A percentile compares a stretch with the other conserved stretches of the same genome.
phyloP scores from a whole-genome alignment of 2,113 vertebrate genomes.

The Phalacrocorax carbo region DNA sequence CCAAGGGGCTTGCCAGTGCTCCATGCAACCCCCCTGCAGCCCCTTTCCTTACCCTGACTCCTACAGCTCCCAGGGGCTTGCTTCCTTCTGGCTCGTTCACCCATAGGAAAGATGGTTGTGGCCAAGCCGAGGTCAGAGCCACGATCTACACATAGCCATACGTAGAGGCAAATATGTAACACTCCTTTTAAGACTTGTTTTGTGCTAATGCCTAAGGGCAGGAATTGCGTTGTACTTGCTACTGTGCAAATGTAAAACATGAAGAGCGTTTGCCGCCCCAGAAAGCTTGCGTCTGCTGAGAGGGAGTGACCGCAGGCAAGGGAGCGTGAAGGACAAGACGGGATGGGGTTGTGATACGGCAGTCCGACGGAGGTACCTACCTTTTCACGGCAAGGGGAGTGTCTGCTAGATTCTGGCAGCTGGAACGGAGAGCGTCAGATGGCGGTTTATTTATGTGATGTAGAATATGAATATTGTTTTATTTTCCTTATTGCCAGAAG shows the following conservation, averaged over 20 bases:
- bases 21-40: neutral
- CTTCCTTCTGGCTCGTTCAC: neutral
- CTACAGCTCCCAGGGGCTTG: neutral
- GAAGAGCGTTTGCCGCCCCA: neutral
- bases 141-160: neutral
- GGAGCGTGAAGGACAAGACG: neutral
- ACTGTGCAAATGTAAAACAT: conserved; percentile 43
- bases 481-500: neutral
- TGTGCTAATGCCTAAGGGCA: neutral
- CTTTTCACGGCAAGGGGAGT: neutral
- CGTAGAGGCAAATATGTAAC: neutral
- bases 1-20: neutral
- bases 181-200: neutral
- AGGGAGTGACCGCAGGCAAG: neutral
- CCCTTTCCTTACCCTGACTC: neutral
- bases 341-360: neutral
- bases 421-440: neutral
- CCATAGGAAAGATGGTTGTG: neutral
- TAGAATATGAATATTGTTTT: neutral
- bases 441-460: neutral
- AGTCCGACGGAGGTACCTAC: neutral
- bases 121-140: neutral
- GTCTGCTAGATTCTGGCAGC: neutral
- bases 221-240: neutral
- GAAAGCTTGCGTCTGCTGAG: neutral